Base-by-base conservation (phyloP, 92 coral and sea anemone genomes). In the Metridium senile region DNA sequence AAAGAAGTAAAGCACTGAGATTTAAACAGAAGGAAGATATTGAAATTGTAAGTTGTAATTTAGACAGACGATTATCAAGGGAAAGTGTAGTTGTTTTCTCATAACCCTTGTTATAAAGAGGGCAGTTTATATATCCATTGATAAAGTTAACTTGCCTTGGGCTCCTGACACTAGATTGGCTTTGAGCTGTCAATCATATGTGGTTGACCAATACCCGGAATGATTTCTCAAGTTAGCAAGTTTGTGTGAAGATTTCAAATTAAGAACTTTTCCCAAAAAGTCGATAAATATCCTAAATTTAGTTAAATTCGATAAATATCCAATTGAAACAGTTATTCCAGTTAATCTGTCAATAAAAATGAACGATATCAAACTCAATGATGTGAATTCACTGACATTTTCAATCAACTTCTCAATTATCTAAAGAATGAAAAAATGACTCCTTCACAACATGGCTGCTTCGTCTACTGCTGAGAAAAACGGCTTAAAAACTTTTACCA, bases 121-220 rank as follows among this genome's bases (percentile, higher is more conserved):
- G 33, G 17, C 82, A 70, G 84, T 79, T 79, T 79, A 79, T 79
- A 67, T 56, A 54, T 58, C 66, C 76, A 68, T 79, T 79, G 75
- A 68, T 43, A 31, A 58, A 7, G 29, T 30, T 26, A 39, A 39
- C 46, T 70, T 23, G 70, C 84, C 84, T n/a, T 32, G 33, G 84
- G 84, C 82, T 3, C 34, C 19, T 79, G 84, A 39, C 84, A 79
- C 29, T 67, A 0, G 31, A 57, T 67, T 62, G 61, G 71, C 68
- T 75, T 34, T 30, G 11, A 79, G 25, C 70, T 70, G 84, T 79
- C 84, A 79, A 79, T 78, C 82, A 78, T 49, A 23, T 54, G 54
- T 53, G 23, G 54, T 33, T 54, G 27, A 10, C 82, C 82, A 66
- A 62, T 49, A 20, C 25, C 30, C 51, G 62, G 75, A 45, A n/a